Evolutionary conservation across 1,140 invertebrate species (phyloP).

Genomic region (Pseudomyrmex cubaensis): DNA sequence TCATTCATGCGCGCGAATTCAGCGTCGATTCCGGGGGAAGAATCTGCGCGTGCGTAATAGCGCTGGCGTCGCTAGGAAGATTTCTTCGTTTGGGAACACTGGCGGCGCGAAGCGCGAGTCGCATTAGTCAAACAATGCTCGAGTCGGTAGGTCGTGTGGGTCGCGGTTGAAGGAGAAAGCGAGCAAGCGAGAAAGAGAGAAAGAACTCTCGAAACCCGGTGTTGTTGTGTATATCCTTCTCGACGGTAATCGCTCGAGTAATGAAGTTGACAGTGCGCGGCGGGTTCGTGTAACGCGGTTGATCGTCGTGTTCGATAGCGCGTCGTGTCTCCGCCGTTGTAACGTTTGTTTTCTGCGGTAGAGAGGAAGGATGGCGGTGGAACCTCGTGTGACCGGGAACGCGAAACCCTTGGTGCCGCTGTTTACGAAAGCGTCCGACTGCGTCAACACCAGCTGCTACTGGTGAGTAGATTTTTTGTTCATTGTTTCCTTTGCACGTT

Average conservation of each 20-base stretch:
- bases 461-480: conserved; percentile 81
- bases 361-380: conserved; percentile 78
- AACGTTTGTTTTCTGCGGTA: conserved; percentile 58
- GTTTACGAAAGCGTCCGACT: conserved; percentile 83
- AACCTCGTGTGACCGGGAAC: conserved; percentile 79
- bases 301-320: background rate
- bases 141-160: conserved; percentile 2
- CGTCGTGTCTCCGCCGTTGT: background rate
- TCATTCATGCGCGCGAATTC: background rate
- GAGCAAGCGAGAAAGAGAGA: background rate
- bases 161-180: conserved; percentile 7
- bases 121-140: conserved; percentile 61
- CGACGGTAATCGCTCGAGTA: background rate
- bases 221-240: too few relatives aligned
- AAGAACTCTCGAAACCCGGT: too few relatives aligned
- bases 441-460: conserved; percentile 86
- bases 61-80: too few relatives aligned
- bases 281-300: conserved; percentile 18
- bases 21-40: background rate
- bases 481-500: too few relatives aligned
- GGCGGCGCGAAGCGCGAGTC: conserved; percentile 6
- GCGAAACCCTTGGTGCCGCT: conserved; percentile 83
- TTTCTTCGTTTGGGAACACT: conserved; percentile 1
- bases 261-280: conserved; percentile 41
- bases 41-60: background rate